These are phyloP conservation scores for Drosophila pseudoananassae DNA, from an alignment of 1,140 invertebrate species.

Conservation along the genomic window DNA sequence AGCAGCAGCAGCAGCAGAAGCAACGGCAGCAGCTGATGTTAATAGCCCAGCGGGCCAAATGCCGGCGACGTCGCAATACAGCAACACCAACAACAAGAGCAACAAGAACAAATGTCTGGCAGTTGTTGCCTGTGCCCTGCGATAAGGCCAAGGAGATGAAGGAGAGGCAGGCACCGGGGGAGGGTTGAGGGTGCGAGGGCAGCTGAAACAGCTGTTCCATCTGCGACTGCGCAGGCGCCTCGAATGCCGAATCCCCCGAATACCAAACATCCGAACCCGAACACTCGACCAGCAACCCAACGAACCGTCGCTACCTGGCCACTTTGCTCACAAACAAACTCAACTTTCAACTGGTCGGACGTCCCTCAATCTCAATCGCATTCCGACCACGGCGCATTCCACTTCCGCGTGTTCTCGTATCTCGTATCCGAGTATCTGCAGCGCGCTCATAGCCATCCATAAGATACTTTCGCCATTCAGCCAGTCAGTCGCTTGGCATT, in stretches of 20 bases:
- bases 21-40: constrained; percentile 76
- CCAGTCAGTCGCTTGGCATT: constrained; percentile 66
- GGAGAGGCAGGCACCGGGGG: background rate
- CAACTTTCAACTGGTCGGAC: constrained; percentile 68
- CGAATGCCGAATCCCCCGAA: constrained; percentile 43
- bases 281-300: constrained; percentile 13
- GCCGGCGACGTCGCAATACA: constrained; percentile 48
- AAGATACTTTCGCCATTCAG: constrained; percentile 46
- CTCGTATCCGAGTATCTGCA: constrained; percentile 8
- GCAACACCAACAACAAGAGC: constrained; percentile 18
- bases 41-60: constrained; percentile 78
- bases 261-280: background rate
- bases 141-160: constrained; percentile 30
- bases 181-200: constrained; percentile 6
- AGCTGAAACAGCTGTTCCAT: constrained; percentile 72
- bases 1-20: constrained; percentile 32
- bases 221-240: constrained; percentile 65
- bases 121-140: constrained; percentile 54
- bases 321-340: constrained; percentile 65
- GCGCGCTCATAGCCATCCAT: constrained; percentile 42
- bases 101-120: constrained; percentile 57
- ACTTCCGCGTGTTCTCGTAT: constrained; percentile 39
- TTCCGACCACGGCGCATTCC: constrained; percentile 8
- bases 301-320: constrained; percentile 40
- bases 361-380: constrained; percentile 34